Base-by-base conservation (phyloP, 2,888 invertebrate genomes). In the Ashinkailepas kermadecensis region DNA sequence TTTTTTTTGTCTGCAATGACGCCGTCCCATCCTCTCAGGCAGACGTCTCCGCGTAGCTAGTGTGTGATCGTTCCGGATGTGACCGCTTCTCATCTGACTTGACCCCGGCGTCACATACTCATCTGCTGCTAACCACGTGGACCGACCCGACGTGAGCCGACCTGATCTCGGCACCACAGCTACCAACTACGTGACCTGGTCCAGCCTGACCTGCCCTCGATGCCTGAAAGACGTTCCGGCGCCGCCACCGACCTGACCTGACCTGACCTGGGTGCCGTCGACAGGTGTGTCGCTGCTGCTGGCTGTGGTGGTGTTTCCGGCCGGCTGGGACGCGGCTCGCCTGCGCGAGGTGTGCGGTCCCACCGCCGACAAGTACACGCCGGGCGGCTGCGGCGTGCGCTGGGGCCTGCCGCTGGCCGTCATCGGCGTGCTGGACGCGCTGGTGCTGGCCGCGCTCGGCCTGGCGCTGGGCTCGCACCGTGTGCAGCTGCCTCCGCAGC, bases 391-490 rank as follows among this genome's bases (percentile, higher is more conserved):
- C 87, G 93, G 93, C 84, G 91, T 98, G 81, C 91, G 95, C 86
- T 96, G 96, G 96, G 97, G 97, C 9, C 97, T 95, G 88, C 92
- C 97, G 18, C 90, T 98, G 85, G 97, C 96, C 11, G 93, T 95
- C 83, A 95, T 98, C 83, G 96, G 95, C 82, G 88, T 94, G 85
- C 88, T 89, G 83, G 96, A 96, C 87, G 95, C 95, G 81, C 89
- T 93, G 81, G 95, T 96, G 83, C 90, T 97, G 84, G 92, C 97
- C 0, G 93, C 94, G 0, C 90, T 98, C 82, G 97, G 97, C 21
- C 97, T 98, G 88, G 95, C 97, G 85, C 90, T 98, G 85, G 97
- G 96, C 62, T 94, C 95, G 11, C 89, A 96, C 82, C 96, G 97
- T 88, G 93, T 96, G 25, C 90, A 93, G 82, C 90, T 96, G 80